Evolutionary conservation across 2,113 vertebrate species (phyloP), one percentile per base, ranked within the genome.

Genomic region (Epinephelus cyanopodus): DNA sequence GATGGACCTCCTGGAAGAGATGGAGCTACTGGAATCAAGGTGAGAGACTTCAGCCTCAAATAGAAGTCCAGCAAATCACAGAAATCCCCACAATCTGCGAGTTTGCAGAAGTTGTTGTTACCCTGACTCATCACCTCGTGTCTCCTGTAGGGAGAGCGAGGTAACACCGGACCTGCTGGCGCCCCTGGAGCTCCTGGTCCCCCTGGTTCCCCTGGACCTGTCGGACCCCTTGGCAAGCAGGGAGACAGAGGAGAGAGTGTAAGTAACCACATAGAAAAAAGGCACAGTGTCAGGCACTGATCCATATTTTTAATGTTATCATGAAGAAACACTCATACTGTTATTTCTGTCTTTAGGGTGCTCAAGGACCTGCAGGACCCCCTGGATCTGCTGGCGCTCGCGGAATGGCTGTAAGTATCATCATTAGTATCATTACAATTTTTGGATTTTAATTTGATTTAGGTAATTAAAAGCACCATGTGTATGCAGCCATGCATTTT

Each of bases 181-280:
- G 95, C 96, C 52, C 97, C 97, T 0, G 98, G 98, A 0, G 96
- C 98, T 79, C 97, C 98, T 0, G 98, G 98, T 0, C 65, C 97
- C 54, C 97, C 98, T 4, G 98, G 98, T 0, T 90, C 96, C 74
- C 95, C 97, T 0, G 98, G 98, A 48, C 96, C 98, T 0, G 96
- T 98, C 0, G 98, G 98, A 89, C 98, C 98, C 68, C 96, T 97
- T 0, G 98, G 98, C 78, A 99, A 99, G 92, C 97, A 99, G 86
- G 98, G 98, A 95, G 97, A 99, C 91, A 95, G 98, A 96, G 98
- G 98, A 92, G 98, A 99, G 90, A 60, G 95, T 84, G 98, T 99
- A 91, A 98, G 98, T 95, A 74, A 12, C 5, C 33, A 23, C 7
- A 60, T 8, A 23, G 29, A 21, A 6, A n/a, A 29, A 19, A 23